A percentile compares a stretch with the other conserved stretches of the same genome.
phyloP scores from a whole-genome alignment of 2,797 vertebrate genomes.

The Myotis findleyi region DNA sequence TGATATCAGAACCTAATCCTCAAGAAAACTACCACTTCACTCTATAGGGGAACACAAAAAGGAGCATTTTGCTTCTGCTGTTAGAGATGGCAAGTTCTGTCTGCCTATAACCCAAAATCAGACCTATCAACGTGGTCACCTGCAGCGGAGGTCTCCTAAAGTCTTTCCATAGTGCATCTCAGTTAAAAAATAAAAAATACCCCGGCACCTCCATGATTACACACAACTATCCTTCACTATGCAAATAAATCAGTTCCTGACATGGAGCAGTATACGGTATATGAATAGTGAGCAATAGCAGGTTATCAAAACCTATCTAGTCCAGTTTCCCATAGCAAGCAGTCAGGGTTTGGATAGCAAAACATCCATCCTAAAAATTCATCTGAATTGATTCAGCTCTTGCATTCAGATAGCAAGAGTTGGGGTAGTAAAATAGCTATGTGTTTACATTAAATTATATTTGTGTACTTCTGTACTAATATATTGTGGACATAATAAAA shows the following conservation, averaged over 20 bases:
- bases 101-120: background rate
- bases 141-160: background rate
- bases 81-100: background rate
- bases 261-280: background rate
- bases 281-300: background rate
- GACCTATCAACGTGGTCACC: too few species aligned
- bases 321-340: background rate
- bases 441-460: background rate
- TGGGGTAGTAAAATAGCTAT: background rate
- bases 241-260: background rate
- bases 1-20: background rate
- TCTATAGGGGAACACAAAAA: too few species aligned
- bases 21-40: background rate
- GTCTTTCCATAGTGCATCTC: background rate
- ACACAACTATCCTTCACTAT: background rate
- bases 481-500: background rate
- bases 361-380: background rate
- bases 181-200: background rate
- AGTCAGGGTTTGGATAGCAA: background rate
- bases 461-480: background rate
- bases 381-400: background rate
- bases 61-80: too few species aligned
- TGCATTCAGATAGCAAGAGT: background rate
- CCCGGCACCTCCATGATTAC: background rate
- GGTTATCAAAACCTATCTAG: background rate